Evolutionary conservation across 1,140 invertebrate genomes (phyloP).

Genomic region (Oryzaephilus surinamensis): DNA sequence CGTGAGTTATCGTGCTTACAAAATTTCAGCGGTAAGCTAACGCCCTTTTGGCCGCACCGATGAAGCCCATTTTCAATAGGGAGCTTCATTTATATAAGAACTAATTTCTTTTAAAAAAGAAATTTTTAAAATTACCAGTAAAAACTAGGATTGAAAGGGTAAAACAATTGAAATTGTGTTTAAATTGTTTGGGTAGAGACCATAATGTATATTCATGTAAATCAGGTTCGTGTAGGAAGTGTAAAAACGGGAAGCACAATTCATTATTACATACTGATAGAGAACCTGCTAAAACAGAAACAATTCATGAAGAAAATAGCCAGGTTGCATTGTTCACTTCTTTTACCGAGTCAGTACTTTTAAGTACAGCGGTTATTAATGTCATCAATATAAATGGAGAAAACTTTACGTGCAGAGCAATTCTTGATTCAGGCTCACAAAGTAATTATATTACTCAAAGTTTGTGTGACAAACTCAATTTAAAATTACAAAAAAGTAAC

Average conservation of each 20-base stretch:
- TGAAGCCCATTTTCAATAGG: too few relatives aligned
- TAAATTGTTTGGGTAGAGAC: constrained; percentile 6
- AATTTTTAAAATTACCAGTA: constrained; percentile 4
- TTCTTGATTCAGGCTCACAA: constrained; percentile 1
- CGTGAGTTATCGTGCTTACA: too few relatives aligned
- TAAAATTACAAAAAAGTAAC: constrained; percentile 2
- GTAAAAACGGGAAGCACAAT: constrained; percentile 6
- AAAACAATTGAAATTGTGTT: constrained; percentile 2
- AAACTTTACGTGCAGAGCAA: neutral
- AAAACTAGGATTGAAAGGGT: neutral
- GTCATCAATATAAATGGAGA: neutral
- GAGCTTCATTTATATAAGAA: too few relatives aligned
- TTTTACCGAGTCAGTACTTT: too few relatives aligned
- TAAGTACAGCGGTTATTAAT: neutral
- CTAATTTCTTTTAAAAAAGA: too few relatives aligned
- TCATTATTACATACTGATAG: constrained; percentile 2
- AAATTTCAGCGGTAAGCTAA: too few relatives aligned
- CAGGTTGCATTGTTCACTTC: neutral
- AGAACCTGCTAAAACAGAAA: neutral
- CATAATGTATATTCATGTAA: neutral
- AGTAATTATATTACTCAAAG: constrained; percentile 1
- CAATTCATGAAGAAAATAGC: neutral
- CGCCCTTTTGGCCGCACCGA: too few relatives aligned
- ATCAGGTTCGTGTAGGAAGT: constrained; percentile 1
- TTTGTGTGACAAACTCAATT: neutral